Evolutionary conservation across 2,797 vertebrate species (phyloP), one percentile per base, ranked within the genome.

Genomic region (Myotis vivesi): DNA sequence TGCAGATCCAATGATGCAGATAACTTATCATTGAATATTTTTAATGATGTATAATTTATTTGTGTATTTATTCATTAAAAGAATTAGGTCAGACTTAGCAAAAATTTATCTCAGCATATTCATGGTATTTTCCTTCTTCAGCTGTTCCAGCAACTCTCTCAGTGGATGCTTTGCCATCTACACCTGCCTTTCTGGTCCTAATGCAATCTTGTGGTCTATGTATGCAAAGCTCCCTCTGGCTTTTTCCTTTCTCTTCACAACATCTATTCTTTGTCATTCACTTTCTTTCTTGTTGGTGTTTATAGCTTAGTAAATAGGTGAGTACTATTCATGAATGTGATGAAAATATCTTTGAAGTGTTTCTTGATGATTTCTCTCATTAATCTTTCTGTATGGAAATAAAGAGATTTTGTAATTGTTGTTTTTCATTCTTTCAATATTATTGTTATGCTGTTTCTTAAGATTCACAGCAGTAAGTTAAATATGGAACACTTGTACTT

Each of bases 381-480:
- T 92, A 85, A 25, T 92, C 10, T 68, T 93, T 36, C 30, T 33
- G 15, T 91, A 20, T 68, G 77, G n/a, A 92, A 94, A 87, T 94
- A 83, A 23, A 87, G 62, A 68, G 44, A 57, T 94, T 86, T 86
- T 94, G 33, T 28, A 41, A 44, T 87, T 57, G 6, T 16, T 71
- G 7, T 76, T 92, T 92, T 57, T 51, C 10, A 89, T 20, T 93
- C 22, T 69, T 82, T 71, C 19, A 30, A 4, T 76, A 22, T 23
- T 71, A 30, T 23, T 86, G 85, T 76, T 89, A 64, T 53, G 16
- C 33, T 91, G 0, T 71, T 81, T 83, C 28, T 30, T 80, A 73
- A 62, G 17, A 53, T 71, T 95, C 10, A 53, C 86, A 79, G 46
- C 30, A 87, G 12, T 69, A 91, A 75, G 10, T 72, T 87, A 92